A percentile compares a stretch with the other conserved stretches of the same genome.
These are phyloP conservation scores for Perccottus glenii DNA, from an alignment of 2,113 vertebrate species.

Conservation along the genomic window DNA sequence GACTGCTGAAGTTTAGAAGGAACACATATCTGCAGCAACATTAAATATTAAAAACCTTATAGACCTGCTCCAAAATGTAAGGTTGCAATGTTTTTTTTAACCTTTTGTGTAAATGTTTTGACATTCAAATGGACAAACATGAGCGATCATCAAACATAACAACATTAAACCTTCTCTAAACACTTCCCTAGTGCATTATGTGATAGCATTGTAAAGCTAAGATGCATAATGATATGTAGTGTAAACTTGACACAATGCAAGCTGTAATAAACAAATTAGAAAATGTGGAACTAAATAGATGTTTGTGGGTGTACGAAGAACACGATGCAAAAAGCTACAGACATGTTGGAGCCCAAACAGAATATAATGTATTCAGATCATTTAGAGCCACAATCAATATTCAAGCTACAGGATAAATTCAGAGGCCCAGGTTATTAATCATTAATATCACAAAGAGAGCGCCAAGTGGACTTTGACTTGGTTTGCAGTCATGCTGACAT, in stretches of 20 bases:
- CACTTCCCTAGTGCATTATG: neutral
- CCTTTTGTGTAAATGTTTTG: neutral
- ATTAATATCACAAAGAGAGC: constrained; percentile 37
- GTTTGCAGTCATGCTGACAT: constrained; percentile 18
- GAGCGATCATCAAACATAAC: too few species aligned
- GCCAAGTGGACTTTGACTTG: constrained; percentile 30
- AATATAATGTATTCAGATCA: constrained; percentile 24
- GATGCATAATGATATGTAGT: neutral
- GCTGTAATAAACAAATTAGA: neutral
- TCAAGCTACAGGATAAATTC: constrained; percentile 37
- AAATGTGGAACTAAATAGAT: neutral
- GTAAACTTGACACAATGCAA: neutral
- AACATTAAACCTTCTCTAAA: neutral
- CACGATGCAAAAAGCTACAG: neutral
- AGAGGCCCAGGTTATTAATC: constrained; percentile 34
- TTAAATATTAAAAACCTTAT: too few species aligned
- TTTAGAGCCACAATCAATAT: constrained; percentile 37
- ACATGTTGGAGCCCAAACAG: neutral
- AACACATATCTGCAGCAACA: too few species aligned
- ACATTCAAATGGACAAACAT: neutral
- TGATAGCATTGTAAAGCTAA: neutral
- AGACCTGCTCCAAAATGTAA: too few species aligned
- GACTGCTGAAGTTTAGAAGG: too few species aligned
- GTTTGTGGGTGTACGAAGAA: neutral
- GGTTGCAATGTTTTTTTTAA: neutral